Conservation (phyloP, 2,113 vertebrate species). For the Peromyscus leucopus region DNA sequence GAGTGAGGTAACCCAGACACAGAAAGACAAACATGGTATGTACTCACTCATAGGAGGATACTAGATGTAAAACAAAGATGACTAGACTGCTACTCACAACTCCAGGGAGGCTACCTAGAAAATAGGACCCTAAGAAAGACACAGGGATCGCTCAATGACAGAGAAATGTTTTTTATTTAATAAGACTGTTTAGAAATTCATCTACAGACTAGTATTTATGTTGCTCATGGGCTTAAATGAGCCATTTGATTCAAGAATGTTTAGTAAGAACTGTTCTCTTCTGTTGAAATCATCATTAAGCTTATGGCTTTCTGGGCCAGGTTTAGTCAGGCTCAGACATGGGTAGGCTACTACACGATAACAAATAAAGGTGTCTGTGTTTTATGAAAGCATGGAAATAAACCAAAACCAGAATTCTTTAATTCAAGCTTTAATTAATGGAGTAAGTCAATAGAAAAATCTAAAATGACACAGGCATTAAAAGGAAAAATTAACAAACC, state of each 20-base stretch:
- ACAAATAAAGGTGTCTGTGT: background rate
- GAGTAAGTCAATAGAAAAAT: background rate
- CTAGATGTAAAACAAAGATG: no score
- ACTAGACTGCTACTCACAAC: no score
- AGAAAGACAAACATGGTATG: no score
- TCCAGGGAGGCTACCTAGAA: no score
- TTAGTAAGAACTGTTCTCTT: background rate
- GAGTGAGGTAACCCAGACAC: no score
- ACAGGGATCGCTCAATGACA: no score
- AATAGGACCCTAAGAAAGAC: no score
- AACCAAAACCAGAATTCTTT: background rate
- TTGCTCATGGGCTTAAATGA: background rate
- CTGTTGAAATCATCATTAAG: background rate
- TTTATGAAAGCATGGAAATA: background rate
- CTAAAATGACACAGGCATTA: background rate
- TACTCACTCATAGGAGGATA: no score
- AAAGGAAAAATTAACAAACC: conserved; percentile 14
- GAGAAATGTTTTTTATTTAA: no score
- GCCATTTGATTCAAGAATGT: background rate
- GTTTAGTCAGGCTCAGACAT: background rate
- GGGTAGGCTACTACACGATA: background rate
- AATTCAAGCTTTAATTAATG: background rate
- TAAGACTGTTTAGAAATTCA: no score
- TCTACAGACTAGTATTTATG: background rate
- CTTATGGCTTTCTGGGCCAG: background rate